A percentile compares a stretch with the other conserved stretches of the same genome.
Conservation (phyloP, 2,797 vertebrate genomes). For the Phoeniculus purpureus region DNA sequence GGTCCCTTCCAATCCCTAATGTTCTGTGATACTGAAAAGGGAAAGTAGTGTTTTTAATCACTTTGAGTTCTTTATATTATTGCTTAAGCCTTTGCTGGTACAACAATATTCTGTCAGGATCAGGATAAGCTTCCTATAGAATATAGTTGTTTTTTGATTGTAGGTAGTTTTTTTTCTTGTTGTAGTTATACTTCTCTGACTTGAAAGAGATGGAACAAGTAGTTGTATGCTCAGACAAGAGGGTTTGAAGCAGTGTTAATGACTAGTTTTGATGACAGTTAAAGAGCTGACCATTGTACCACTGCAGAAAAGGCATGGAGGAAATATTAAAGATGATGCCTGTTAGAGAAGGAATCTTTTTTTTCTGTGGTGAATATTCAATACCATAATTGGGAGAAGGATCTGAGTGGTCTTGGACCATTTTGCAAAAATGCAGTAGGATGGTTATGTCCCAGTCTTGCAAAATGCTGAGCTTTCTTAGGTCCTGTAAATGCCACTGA, state of each 20-base stretch:
- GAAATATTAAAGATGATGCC: neutral
- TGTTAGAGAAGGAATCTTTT: neutral
- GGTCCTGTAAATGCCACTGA: neutral
- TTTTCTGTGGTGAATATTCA: neutral
- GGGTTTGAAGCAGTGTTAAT: neutral
- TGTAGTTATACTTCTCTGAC: neutral
- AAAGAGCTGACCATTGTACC: neutral
- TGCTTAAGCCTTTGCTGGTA: neutral
- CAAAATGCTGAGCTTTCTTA: neutral
- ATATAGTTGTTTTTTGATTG: neutral
- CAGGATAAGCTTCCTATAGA: neutral
- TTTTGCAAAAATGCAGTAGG: neutral
- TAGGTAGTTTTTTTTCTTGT: neutral
- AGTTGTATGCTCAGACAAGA: neutral
- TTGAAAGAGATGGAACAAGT: neutral
- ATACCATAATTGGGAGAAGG: neutral
- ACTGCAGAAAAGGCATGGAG: neutral
- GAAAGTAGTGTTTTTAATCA: neutral
- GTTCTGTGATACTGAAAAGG: neutral
- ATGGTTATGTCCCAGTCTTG: neutral
- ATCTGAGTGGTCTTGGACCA: neutral
- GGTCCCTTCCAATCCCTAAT: no score
- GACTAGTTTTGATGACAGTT: neutral
- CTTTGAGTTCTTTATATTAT: neutral
- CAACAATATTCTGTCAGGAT: neutral